Base-by-base conservation (phyloP, 1,140 invertebrate genomes). In the Sarcophaga bullata region DNA sequence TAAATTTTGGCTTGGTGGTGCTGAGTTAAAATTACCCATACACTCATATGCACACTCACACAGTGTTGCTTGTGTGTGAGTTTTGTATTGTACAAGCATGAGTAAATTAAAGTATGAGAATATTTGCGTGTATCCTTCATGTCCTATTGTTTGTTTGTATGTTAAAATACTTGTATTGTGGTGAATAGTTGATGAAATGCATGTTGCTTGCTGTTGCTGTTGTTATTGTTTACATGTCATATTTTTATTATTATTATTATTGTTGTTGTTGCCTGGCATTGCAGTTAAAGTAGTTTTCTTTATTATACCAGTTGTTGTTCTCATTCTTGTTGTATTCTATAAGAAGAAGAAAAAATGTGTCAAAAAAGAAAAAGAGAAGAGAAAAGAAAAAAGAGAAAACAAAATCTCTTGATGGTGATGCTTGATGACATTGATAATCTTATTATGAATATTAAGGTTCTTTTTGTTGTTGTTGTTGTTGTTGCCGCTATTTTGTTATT, bases 111-210 rank as follows among this genome's bases (percentile, higher is more conserved):
- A 37, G 25, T 37, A 2, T 37, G 4, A 1, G 25, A 37, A 37
- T 37, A 37, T 37, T 37, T 37, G 25, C 25, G 25, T 37, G 25
- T 37, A 37, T 37, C 25, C 25, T 37, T 37, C 25, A 4, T 37
- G 25, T 37, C 25, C 25, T 37, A 37, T 37, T 37, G 25, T 58
- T 58, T 58, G 54, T 58, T n/a, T 58, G 54, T 58, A 13, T 58
- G 13, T 58, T 58, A 19, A 37, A 4, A 37, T 37, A 37, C 25
- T 37, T 0, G 9, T n/a, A 68, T 68, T 68, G 62, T 68, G 62
- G 62, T 68, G 62, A 68, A 68, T 68, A 19, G 17, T 68, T 68
- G 62, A 68, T 68, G 62, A 68, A 19, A 68, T 68, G 17, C 17
- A 68, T 68, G 62, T 68, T 68, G 10, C 17, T 19, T 68, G 62